Evolutionary conservation across 2,797 vertebrate genomes (phyloP), one percentile per base, ranked within the genome.

Genomic region (Poecile montanus): DNA sequence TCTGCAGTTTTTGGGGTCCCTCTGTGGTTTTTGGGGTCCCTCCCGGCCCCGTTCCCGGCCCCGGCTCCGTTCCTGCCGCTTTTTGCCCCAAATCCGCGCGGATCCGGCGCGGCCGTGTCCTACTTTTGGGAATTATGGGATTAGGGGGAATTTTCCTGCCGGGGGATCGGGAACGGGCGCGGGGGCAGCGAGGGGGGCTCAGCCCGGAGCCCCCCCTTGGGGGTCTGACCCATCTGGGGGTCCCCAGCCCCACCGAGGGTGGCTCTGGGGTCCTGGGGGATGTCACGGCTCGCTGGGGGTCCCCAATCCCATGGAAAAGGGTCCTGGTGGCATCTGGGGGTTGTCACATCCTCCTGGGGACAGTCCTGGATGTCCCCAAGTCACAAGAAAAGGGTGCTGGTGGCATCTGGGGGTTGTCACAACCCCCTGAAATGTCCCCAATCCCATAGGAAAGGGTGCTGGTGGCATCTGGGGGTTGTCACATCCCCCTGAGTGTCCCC

Each of bases 71-170:
- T 73, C 20, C n/a, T 21, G 79, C 20, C 40, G 75, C 20, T 90
- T 84, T 38, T 85, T 5, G 19, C 75, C 40, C 40, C 62, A 57
- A 48, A 78, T 90, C 57, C 7, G 79, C 1, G 10, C 11, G 34
- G 67, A 21, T 72, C 36, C n/a, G 72, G 16, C 11, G 44, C 57
- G 2, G n/a, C 40, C 42, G 5, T 90, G 87, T 32, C 90, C 92
- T 92, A 88, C 62, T 92, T 94, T 14, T 79, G 90, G 92, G 94
- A 75, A 91, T 88, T 94, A 94, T 50, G 84, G 25, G 94, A 91
- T 91, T 92, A 75, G 76, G 84, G 71, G 67, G 67, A n/a, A 82
- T 62, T 38, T 53, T 42, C 26, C 40, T 83, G 45, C 50, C 45
- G 17, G 70, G 27, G 38, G 21, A 51, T 7, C 2, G 23, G 45